A percentile compares a stretch with the other conserved stretches of the same genome.
phyloP scores from a whole-genome alignment of 1,140 invertebrate species.

The Bacillus rossius region DNA sequence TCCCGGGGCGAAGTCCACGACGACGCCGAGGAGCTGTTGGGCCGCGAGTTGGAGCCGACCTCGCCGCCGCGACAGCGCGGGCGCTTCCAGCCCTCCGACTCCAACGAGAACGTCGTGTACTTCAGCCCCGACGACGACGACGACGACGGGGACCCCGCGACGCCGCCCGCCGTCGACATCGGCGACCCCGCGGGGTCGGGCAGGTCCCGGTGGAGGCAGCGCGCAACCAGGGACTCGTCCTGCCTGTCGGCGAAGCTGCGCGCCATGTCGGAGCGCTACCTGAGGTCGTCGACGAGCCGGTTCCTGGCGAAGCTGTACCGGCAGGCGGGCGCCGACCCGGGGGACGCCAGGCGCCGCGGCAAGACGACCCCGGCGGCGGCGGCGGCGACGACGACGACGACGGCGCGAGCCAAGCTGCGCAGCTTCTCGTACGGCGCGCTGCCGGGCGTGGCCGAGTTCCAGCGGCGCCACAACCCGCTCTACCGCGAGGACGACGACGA shows the following conservation, averaged over 20 bases:
- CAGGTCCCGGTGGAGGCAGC: not conserved
- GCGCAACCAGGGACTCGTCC: slow-evolving; percentile 9
- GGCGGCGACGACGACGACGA: no score
- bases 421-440: slow-evolving; percentile 71
- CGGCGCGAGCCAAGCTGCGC: slow-evolving; percentile 52
- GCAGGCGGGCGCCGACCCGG: slow-evolving; percentile 34
- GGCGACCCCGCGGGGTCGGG: not conserved
- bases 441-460: slow-evolving; percentile 64
- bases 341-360: slow-evolving; percentile 19
- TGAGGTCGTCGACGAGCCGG: slow-evolving; percentile 61
- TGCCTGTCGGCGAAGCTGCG: slow-evolving; percentile 61
- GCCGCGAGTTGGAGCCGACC: not conserved
- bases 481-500: slow-evolving; percentile 46
- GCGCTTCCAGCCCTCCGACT: slow-evolving; percentile 5
- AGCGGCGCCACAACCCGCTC: slow-evolving; percentile 54
- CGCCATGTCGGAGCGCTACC: slow-evolving; percentile 63
- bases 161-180: not conserved
- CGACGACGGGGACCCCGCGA: not conserved
- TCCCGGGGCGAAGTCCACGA: not conserved
- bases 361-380: no score
- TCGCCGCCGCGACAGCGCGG: no score
- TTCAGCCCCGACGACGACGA: not conserved
- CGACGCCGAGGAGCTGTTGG: slow-evolving; percentile 8
- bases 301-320: slow-evolving; percentile 62
- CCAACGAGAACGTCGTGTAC: slow-evolving; percentile 14